Conservation (phyloP, 2,113 vertebrate species). For the Chaetorhynchus papuensis region DNA sequence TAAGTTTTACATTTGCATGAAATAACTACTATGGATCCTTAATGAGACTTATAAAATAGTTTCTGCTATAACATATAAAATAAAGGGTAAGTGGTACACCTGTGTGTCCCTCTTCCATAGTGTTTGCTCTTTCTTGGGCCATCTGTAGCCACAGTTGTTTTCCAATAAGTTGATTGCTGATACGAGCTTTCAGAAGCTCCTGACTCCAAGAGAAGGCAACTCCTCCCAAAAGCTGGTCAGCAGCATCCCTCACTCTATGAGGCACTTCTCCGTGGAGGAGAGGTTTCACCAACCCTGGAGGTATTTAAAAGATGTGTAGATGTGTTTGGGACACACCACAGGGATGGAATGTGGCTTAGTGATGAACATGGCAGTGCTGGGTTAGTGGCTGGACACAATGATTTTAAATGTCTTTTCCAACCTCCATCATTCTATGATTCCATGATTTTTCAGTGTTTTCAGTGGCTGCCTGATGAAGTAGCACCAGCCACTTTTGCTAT, state of each 20-base stretch:
- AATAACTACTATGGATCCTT: background rate
- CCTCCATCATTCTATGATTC: background rate
- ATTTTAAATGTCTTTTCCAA: background rate
- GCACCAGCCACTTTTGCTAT: background rate
- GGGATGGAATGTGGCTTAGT: fast-evolving
- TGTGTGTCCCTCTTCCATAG: background rate
- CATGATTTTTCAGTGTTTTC: background rate
- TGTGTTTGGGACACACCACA: background rate
- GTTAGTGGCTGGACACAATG: background rate
- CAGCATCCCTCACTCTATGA: background rate
- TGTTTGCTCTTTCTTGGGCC: background rate
- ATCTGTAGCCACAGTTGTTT: background rate
- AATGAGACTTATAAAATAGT: background rate
- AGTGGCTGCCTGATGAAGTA: background rate
- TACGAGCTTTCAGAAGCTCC: background rate
- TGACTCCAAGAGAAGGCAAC: background rate
- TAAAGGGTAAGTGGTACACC: background rate
- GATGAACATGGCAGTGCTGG: background rate
- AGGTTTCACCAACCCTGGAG: background rate
- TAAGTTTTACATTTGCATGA: background rate
- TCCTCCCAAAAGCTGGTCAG: background rate
- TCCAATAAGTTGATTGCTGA: background rate
- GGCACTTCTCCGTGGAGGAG: background rate
- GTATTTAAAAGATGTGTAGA: background rate
- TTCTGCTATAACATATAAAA: background rate